Evolutionary conservation across 2,888 invertebrate genomes (phyloP), one percentile per base, ranked within the genome.

Genomic region (Caenorhabditis sulstoni): DNA sequence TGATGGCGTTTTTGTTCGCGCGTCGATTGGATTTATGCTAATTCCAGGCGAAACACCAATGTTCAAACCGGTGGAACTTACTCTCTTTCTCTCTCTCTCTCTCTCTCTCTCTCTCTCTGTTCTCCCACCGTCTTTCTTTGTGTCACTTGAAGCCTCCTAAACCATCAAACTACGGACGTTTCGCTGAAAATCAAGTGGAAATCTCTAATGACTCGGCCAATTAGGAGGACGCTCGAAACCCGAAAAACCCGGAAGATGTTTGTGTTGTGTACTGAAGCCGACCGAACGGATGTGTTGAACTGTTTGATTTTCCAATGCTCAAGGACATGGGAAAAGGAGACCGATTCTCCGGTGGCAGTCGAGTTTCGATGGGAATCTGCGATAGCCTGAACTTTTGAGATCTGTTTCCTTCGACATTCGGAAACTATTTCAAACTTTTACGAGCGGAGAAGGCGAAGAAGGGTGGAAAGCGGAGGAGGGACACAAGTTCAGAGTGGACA

Each of bases 51-150:
- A 57, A 49, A 49, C 45, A 61, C 53, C 70, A 68, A 61, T 70
- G 70, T 70, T 61, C 70, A 71, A 71, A 71, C 70, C 62, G 62
- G 70, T 62, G 70, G 70, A 71, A 71, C 70, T 71, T 71, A 62
- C 61, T 71, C 58, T 71, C 58, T 18, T 35, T n/a, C 67, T 49
- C n/a, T 62, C 35, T 8, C 16, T 66, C 65, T 12, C 44, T 16
- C 50, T 18, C 22, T 35, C 18, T 1, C 53, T 29, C 18, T 66
- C 12, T 64, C 37, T 8, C 37, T 8, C 37, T 5, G 37, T 8
- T 37, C 37, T 5, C 37, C 37, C 7, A 5, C 37, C 37, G 37
- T 5, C 11, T 5, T 37, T 8, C 11, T 41, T 14, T 14, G 41
- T 41, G 11, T 14, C 41, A 41, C 11, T 41, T 41, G 41, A 8